These are phyloP conservation scores for Ephestia elutella DNA, from an alignment of 1,140 invertebrate species.

Conservation along the genomic window DNA sequence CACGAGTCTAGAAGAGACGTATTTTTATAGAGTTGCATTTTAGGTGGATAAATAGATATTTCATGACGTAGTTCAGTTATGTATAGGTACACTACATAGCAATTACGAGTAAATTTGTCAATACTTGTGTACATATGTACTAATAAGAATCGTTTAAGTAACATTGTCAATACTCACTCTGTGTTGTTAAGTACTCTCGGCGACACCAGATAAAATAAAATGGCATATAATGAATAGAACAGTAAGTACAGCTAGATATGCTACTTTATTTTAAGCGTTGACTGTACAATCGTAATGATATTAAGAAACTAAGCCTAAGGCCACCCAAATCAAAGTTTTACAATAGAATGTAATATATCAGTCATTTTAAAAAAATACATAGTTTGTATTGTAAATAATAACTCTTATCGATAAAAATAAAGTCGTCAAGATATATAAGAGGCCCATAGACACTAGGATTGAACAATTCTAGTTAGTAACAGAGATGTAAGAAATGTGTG, in stretches of 20 bases:
- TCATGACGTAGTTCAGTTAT: slow-evolving; percentile 19
- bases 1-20: slow-evolving; percentile 18
- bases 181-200: slow-evolving; percentile 5
- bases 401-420: too few relatives aligned
- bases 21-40: slow-evolving; percentile 34
- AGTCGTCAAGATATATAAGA: too few relatives aligned
- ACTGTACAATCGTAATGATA: not conserved
- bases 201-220: not conserved
- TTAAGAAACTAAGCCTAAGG: not conserved
- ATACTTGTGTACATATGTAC: not conserved
- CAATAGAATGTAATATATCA: too few relatives aligned
- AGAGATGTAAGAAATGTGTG: too few relatives aligned
- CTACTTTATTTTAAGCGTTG: not conserved
- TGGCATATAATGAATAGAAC: not conserved
- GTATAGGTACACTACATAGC: not conserved
- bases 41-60: slow-evolving; percentile 26
- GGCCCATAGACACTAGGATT: too few relatives aligned
- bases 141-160: not conserved
- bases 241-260: not conserved
- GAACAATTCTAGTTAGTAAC: too few relatives aligned
- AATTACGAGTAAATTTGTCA: slow-evolving; percentile 5
- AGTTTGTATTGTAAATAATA: not conserved
- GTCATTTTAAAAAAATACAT: too few relatives aligned
- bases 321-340: too few relatives aligned
- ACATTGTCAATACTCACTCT: slow-evolving; percentile 6